Evolutionary conservation across 2,797 vertebrate species (phyloP).

Genomic region (Tadarida brasiliensis): DNA sequence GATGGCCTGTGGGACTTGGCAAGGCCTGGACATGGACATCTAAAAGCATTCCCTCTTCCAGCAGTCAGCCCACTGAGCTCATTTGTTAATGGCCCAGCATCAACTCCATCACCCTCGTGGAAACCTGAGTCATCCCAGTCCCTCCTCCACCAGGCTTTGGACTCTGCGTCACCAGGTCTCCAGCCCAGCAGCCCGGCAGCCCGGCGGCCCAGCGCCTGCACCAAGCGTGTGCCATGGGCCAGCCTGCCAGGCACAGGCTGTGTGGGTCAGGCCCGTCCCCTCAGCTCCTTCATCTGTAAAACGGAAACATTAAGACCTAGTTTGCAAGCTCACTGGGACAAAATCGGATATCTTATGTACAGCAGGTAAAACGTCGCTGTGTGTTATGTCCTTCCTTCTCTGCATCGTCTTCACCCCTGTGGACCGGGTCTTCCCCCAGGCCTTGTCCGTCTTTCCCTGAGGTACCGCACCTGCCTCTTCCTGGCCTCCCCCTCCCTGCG

Average conservation of each 20-base stretch:
- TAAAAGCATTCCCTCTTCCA: slow-evolving; percentile 66
- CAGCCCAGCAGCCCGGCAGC: not conserved
- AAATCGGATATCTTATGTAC: not conserved
- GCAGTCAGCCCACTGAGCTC: slow-evolving; percentile 27
- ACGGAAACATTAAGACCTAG: not conserved
- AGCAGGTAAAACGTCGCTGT: not conserved
- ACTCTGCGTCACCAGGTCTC: not conserved
- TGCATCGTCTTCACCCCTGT: not conserved
- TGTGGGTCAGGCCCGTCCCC: not conserved
- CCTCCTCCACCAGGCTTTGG: not conserved
- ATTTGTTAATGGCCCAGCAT: slow-evolving; percentile 46
- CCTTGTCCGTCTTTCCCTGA: not conserved
- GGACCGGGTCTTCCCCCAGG: not conserved
- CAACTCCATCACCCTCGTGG: not conserved
- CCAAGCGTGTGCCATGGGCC: rapidly evolving
- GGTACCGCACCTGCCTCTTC: not conserved
- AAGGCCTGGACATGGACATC: not conserved
- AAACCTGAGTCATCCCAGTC: not conserved
- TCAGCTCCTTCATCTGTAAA: not conserved
- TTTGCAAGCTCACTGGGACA: not conserved
- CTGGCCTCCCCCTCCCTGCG: not conserved
- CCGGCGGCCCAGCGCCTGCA: not conserved
- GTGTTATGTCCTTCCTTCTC: not conserved
- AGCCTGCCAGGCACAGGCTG: not conserved
- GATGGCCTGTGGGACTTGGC: not conserved